These are phyloP conservation scores for Lasius fuliginosus DNA, from an alignment of 2,888 invertebrate genomes.

Conservation along the genomic window DNA sequence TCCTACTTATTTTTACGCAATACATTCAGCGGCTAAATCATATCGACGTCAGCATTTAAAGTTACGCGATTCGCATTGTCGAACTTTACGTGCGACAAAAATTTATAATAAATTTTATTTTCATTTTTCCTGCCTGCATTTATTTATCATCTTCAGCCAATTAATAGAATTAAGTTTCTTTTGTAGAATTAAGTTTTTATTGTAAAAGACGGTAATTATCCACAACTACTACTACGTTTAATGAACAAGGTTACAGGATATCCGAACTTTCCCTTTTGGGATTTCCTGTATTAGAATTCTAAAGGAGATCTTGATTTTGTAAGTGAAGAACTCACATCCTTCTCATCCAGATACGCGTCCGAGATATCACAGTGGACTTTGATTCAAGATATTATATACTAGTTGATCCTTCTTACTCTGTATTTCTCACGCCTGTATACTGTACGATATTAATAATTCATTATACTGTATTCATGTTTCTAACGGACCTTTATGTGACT, in stretches of 20 bases:
- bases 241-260: neutral
- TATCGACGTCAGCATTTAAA: neutral
- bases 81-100: conserved; percentile 4
- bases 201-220: neutral
- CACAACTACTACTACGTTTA: neutral
- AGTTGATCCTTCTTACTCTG: neutral
- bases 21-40: conserved; percentile 14
- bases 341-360: neutral
- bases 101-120: neutral
- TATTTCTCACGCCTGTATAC: neutral
- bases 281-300: neutral
- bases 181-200: neutral
- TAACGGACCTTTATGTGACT: conserved; percentile 30
- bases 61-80: neutral
- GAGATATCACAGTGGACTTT: neutral
- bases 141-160: neutral
- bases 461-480: conserved; percentile 5
- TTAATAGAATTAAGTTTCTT: neutral
- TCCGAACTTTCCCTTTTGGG: neutral
- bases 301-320: neutral
- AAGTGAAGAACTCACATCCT: neutral
- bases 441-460: conserved; percentile 43
- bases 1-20: neutral
- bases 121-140: neutral
- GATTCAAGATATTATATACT: neutral